Evolutionary conservation across 2,113 vertebrate genomes (phyloP), one percentile per base, ranked within the genome.

Genomic region (Beaufortia kweichowensis): DNA sequence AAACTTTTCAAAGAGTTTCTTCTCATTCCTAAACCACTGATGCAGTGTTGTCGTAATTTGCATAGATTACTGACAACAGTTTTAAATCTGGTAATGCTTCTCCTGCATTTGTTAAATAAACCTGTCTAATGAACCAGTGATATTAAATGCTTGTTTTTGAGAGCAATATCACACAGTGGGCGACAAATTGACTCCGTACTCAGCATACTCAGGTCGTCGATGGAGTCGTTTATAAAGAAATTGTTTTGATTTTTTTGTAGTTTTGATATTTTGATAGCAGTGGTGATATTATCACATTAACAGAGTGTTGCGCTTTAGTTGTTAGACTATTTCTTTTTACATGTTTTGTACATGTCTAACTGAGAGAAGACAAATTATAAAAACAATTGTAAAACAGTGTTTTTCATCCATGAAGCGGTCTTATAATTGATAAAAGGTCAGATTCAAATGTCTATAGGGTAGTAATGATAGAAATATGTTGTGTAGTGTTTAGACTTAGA

Each of bases 41-140:
- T 35, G 14, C 43, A 35, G 29, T 26, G 29, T 8, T 75, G 14
- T 63, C 19, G 2, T 56, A 60, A 75, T 29, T 67, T 78, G 62
- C 39, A 43, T 60, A 64, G 12, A 21, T 53, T 21, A 21, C 1
- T 17, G 17, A n/a, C 2, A 4, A 5, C 76, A 62, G 75, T 62
- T 26, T 73, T 62, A 68, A 59, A 74, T 79, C 79, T 79, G 63
- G 77, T 85, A 65, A 66, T 68, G 43, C 65, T 76, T 78, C 82
- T 88, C 81, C 26, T 2, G 53, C 65, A 89, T 84, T 78, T 9
- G 12, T 11, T 60, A 31, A 24, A 79, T 78, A 81, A 39, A 78
- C 46, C 68, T 77, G 59, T 5, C 77, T 66, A 79, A 76, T 83
- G 81, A 79, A 65, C 73, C 28, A 33, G 24, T 66, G 9, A 23